These are phyloP conservation scores for Ochlodes sylvanus DNA, from an alignment of 2,888 invertebrate genomes.

Conservation along the genomic window DNA sequence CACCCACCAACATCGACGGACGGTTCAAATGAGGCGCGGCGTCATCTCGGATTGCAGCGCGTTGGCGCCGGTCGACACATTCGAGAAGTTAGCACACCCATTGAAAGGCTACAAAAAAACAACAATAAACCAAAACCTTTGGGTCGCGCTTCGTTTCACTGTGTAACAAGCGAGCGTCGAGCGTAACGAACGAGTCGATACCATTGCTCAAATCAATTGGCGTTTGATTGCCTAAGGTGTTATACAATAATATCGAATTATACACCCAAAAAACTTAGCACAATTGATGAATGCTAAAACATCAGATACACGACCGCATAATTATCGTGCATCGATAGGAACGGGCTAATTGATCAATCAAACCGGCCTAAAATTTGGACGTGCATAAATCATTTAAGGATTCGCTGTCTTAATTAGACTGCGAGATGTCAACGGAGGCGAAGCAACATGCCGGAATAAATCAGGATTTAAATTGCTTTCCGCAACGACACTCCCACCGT, in stretches of 20 bases:
- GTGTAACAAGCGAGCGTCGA: conserved; percentile 72
- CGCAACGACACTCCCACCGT: conserved; percentile 79
- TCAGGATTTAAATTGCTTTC: conserved; percentile 81
- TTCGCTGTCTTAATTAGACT: conserved; percentile 75
- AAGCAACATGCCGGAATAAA: conserved; percentile 73
- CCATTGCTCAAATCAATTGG: conserved; percentile 48
- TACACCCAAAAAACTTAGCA: background rate
- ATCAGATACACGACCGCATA: background rate
- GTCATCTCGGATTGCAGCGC: conserved; percentile 73
- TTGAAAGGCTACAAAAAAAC: conserved; percentile 59
- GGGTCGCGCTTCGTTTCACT: conserved; percentile 70
- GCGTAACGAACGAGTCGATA: conserved; percentile 65
- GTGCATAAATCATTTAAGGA: conserved; percentile 69
- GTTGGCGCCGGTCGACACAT: conserved; percentile 75
- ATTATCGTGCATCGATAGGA: background rate
- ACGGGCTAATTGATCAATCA: conserved; percentile 49
- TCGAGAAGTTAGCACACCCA: conserved; percentile 73
- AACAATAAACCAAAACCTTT: conserved; percentile 65
- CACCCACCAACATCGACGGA: conserved; percentile 74
- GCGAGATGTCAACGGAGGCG: conserved; percentile 72
- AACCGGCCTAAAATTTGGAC: conserved; percentile 53
- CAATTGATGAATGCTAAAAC: too few relatives aligned
- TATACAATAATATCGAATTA: background rate
- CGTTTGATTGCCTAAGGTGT: conserved; percentile 1
- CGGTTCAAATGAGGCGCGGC: conserved; percentile 79